These are phyloP conservation scores for Coptodon rendalli DNA, from an alignment of 2,113 vertebrate genomes.

Conservation along the genomic window DNA sequence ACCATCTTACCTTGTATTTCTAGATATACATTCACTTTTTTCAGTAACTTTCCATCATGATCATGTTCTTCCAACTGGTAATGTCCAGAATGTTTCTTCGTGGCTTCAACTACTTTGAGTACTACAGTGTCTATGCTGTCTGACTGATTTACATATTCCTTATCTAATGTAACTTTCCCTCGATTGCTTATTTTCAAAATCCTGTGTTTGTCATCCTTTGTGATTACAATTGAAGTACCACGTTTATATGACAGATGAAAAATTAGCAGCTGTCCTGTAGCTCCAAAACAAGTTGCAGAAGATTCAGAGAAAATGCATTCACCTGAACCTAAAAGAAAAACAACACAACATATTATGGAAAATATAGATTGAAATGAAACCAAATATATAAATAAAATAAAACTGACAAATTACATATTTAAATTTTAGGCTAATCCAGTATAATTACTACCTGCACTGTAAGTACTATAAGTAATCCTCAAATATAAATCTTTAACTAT, in stretches of 20 bases:
- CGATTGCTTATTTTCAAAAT: background rate
- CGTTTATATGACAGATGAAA: background rate
- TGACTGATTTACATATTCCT: background rate
- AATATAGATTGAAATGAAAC: fast-evolving
- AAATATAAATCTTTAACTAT: background rate
- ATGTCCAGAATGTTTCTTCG: slow-evolving; percentile 9
- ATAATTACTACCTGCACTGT: fast-evolving
- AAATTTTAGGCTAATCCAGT: fast-evolving
- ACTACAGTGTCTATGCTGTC: background rate
- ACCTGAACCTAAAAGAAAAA: background rate
- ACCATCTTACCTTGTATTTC: slow-evolving; percentile 12
- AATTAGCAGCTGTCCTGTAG: background rate
- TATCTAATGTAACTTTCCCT: fast-evolving
- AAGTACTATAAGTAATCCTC: fast-evolving
- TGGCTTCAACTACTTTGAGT: background rate
- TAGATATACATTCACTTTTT: background rate
- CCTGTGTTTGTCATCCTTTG: fast-evolving
- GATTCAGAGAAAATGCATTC: background rate
- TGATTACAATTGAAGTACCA: fast-evolving
- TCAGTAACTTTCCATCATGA: background rate
- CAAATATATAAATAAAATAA: background rate
- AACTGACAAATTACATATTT: background rate
- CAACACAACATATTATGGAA: background rate
- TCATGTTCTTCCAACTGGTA: background rate
- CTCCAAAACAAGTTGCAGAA: background rate